phyloP scores from a whole-genome alignment of 2,113 vertebrate genomes.

The Herpetotheres cachinnans region DNA sequence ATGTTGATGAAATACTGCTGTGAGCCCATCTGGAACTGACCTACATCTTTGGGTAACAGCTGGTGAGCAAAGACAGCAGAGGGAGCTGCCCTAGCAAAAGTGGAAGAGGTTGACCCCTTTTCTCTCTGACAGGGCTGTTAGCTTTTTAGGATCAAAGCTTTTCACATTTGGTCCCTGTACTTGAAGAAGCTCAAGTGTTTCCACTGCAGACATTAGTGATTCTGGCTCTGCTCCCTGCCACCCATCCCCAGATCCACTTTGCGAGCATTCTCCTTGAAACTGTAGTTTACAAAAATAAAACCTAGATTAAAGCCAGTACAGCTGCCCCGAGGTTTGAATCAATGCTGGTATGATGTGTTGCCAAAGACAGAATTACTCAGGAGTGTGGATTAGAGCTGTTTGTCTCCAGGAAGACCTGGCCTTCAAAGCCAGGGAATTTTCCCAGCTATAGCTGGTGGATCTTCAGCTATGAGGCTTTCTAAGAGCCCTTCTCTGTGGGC shows the following conservation, averaged over 20 bases:
- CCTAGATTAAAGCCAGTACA: conserved; percentile 44
- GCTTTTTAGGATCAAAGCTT: conserved; percentile 54
- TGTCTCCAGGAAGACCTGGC: conserved; percentile 44
- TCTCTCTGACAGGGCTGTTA: background rate
- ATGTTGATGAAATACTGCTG: background rate
- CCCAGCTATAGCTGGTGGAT: conserved; percentile 12
- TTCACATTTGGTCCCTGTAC: conserved; percentile 37
- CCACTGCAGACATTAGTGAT: background rate
- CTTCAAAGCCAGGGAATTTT: conserved; percentile 63
- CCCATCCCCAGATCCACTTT: background rate
- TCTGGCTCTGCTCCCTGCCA: conserved; percentile 33
- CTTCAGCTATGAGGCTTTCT: background rate
- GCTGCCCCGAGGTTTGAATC: conserved; percentile 56
- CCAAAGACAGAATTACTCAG: conserved; percentile 63
- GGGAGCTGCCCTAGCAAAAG: background rate
- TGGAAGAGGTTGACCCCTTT: background rate
- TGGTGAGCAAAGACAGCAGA: background rate
- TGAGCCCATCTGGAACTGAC: background rate
- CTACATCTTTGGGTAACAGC: background rate
- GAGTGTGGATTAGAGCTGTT: conserved; percentile 56
- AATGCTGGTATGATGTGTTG: conserved; percentile 60
- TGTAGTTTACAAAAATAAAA: conserved; percentile 13
- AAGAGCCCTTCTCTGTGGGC: background rate
- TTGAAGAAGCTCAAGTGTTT: conserved; percentile 16
- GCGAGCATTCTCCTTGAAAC: background rate